Conservation (phyloP, 2,797 vertebrate genomes). For the Hoplostethus atlanticus region DNA sequence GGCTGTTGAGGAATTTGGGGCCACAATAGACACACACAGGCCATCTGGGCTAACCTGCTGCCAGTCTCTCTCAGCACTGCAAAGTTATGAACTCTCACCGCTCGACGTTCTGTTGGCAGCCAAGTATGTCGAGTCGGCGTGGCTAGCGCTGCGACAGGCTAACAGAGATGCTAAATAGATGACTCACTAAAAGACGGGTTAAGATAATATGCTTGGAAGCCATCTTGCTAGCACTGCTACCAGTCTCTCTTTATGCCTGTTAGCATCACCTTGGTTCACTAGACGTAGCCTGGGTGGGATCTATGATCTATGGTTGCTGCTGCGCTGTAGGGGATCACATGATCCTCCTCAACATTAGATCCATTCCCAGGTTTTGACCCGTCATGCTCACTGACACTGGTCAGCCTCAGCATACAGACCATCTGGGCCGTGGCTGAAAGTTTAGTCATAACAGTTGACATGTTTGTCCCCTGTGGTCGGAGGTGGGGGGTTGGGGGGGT, state of each 20-base stretch:
- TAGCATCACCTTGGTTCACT: too few species aligned
- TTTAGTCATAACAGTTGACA: constrained; percentile 37
- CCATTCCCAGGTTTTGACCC: background rate
- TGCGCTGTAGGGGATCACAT: background rate
- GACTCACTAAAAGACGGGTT: too few species aligned
- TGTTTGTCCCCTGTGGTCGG: constrained; percentile 20
- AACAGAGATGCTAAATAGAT: too few species aligned
- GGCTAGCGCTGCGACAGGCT: too few species aligned
- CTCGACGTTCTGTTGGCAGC: constrained; percentile 10
- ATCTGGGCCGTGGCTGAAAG: constrained; percentile 53
- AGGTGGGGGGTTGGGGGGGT: background rate
- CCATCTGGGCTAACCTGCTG: constrained; percentile 53
- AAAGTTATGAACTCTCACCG: constrained; percentile 21
- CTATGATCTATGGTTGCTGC: too few species aligned
- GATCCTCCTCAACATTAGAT: background rate
- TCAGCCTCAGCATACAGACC: constrained; percentile 18
- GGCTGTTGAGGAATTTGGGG: background rate
- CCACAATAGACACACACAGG: background rate
- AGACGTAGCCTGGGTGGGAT: too few species aligned
- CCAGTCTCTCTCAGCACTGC: background rate
- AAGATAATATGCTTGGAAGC: too few species aligned
- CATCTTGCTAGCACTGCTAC: too few species aligned
- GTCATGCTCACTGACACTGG: background rate
- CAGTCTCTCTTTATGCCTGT: too few species aligned
- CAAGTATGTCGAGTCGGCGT: background rate